phyloP scores from a whole-genome alignment of 2,797 vertebrate genomes.

The Decapterus maruadsi region DNA sequence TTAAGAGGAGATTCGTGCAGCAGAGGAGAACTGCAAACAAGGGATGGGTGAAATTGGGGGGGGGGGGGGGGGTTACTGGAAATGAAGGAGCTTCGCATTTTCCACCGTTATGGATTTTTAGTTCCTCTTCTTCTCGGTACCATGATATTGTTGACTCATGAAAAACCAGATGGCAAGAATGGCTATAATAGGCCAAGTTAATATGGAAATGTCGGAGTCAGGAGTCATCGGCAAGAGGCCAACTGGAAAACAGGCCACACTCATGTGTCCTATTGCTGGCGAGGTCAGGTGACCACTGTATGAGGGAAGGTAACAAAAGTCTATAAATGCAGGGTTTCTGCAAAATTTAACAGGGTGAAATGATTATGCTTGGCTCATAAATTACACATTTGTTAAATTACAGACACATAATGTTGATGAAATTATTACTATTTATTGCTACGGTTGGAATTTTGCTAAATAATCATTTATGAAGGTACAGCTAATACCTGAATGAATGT shows the following conservation, averaged over 20 bases:
- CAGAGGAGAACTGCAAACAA: slow-evolving; percentile 82
- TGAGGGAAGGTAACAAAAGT: slow-evolving; percentile 33
- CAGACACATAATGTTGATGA: slow-evolving; percentile 40
- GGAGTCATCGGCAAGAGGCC: slow-evolving; percentile 44
- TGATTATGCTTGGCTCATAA: slow-evolving; percentile 37
- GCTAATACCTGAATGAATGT: slow-evolving; percentile 33
- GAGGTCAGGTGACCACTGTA: slow-evolving; percentile 44
- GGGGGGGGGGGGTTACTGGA: slow-evolving; percentile 68
- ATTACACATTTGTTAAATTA: slow-evolving; percentile 32
- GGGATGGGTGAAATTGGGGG: slow-evolving; percentile 32
- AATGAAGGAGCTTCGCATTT: slow-evolving; percentile 73
- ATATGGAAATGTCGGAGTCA: slow-evolving; percentile 69
- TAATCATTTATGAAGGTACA: slow-evolving; percentile 36
- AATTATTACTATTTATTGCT: slow-evolving; percentile 45
- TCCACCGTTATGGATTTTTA: slow-evolving; percentile 77
- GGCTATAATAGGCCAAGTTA: slow-evolving; percentile 58
- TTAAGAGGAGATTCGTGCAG: slow-evolving; percentile 86
- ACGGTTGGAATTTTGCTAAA: slow-evolving; percentile 30
- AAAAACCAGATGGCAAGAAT: slow-evolving; percentile 66
- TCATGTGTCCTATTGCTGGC: slow-evolving; percentile 22
- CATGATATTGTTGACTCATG: slow-evolving; percentile 69
- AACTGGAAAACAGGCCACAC: slow-evolving; percentile 48
- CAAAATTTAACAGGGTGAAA: slow-evolving; percentile 42
- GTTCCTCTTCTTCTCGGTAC: slow-evolving; percentile 64
- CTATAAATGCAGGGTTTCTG: slow-evolving; percentile 17